A percentile compares a stretch with the other conserved stretches of the same genome.
Conservation (phyloP, 2,113 vertebrate species). For the Oncorhynchus kisutch region DNA sequence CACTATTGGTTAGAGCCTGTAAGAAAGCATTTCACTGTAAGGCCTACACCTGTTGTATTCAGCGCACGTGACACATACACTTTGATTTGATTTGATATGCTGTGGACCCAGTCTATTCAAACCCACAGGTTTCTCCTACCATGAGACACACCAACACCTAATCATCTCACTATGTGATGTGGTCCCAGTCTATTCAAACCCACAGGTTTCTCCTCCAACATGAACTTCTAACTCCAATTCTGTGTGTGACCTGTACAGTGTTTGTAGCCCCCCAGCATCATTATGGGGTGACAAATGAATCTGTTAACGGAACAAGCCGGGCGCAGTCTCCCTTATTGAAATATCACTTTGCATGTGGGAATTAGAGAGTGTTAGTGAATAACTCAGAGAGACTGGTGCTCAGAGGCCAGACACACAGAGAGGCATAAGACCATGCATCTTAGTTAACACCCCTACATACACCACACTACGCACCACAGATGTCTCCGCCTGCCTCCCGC, state of each 20-base stretch:
- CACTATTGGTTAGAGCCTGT: too few species aligned
- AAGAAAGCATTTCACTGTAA: too few species aligned
- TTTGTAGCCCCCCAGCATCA: background rate
- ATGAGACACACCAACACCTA: too few species aligned
- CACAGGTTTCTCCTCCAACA: too few species aligned
- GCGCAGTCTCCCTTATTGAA: constrained; percentile 17
- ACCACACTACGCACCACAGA: background rate
- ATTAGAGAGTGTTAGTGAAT: constrained; percentile 37
- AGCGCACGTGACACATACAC: too few species aligned
- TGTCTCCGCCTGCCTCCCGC: too few species aligned
- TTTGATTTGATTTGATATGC: too few species aligned
- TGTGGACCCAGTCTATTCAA: too few species aligned
- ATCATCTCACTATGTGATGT: background rate
- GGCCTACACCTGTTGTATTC: too few species aligned
- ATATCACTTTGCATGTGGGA: constrained; percentile 25
- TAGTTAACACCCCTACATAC: constrained; percentile 34
- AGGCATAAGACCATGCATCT: constrained; percentile 46
- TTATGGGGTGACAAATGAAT: constrained; percentile 13
- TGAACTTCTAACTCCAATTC: too few species aligned
- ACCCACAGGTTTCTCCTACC: background rate
- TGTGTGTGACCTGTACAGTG: background rate
- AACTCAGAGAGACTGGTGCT: constrained; percentile 38
- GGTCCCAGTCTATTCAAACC: too few species aligned
- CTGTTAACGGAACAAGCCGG: constrained; percentile 33
- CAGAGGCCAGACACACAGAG: constrained; percentile 31